Conservation (phyloP, 2,113 vertebrate genomes). For the Chrysemys picta region DNA sequence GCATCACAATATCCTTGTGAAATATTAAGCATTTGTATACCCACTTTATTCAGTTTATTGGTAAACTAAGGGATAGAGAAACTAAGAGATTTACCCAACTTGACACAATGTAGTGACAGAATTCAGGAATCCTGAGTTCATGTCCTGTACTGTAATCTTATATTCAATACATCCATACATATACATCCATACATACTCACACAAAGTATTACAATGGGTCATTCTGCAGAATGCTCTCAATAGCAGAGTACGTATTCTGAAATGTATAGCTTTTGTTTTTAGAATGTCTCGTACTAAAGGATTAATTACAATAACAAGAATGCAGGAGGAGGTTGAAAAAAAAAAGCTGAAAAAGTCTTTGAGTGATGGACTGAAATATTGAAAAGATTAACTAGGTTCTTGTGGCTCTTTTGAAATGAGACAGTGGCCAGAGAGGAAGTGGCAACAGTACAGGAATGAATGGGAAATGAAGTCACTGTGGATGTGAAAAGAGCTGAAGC, state of each 20-base stretch:
- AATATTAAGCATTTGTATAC: not conserved
- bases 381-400: conserved; percentile 23
- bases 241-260: not conserved
- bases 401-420: not conserved
- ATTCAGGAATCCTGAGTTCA: not conserved
- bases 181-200: not conserved
- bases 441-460: not conserved
- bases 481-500: conserved; percentile 40
- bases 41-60: not conserved
- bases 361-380: conserved; percentile 17
- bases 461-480: conserved; percentile 34
- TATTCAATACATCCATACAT: not conserved
- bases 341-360: not conserved
- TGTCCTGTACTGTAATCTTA: not conserved
- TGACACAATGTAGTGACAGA: fast-evolving
- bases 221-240: conserved; percentile 4
- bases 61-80: not conserved
- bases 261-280: not conserved
- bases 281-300: not conserved
- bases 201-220: not conserved
- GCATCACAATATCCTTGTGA: not conserved
- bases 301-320: not conserved
- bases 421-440: not conserved
- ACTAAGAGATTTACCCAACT: not conserved
- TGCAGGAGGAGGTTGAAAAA: not conserved